Evolutionary conservation across 2,797 vertebrate species (phyloP).

Genomic region (Acestrorhynchus altus): DNA sequence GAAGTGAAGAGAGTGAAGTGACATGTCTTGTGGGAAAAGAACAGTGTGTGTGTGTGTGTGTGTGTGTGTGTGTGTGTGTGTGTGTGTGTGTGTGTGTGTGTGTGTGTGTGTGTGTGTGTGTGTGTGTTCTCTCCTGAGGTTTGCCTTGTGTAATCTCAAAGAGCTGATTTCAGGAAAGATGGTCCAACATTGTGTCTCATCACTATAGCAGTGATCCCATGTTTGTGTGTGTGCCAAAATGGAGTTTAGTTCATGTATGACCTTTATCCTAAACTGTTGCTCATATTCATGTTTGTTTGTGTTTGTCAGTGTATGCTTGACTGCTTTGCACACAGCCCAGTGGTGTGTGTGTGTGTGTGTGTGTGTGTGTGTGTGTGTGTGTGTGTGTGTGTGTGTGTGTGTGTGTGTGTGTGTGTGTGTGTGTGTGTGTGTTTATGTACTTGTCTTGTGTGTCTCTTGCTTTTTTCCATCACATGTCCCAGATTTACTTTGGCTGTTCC

Average conservation of each 20-base stretch:
- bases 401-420: conserved; percentile 56
- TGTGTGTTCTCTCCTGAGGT: conserved; percentile 69
- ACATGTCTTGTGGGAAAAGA: conserved; percentile 78
- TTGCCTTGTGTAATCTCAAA: conserved; percentile 61
- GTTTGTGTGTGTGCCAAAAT: conserved; percentile 20
- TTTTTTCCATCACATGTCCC: conserved; percentile 73
- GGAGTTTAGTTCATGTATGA: conserved; percentile 35
- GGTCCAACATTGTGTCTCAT: conserved; percentile 31
- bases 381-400: conserved; percentile 53
- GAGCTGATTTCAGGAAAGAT: conserved; percentile 47
- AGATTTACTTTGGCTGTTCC: conserved; percentile 74
- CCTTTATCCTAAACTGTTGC: conserved; percentile 8
- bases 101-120: too few species aligned
- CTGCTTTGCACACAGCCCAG: background rate
- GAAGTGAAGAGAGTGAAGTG: conserved; percentile 64
- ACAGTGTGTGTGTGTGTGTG: too few species aligned
- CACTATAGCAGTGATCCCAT: conserved; percentile 18
- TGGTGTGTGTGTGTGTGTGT: conserved; percentile 57
- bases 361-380: conserved; percentile 27
- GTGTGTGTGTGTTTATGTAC: too few species aligned
- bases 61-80: too few species aligned
- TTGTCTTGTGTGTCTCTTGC: conserved; percentile 55
- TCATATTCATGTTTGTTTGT: conserved; percentile 26
- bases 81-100: too few species aligned
- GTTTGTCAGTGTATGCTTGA: conserved; percentile 28